phyloP scores from a whole-genome alignment of 2,888 invertebrate species.

The Eurytoma californica region DNA sequence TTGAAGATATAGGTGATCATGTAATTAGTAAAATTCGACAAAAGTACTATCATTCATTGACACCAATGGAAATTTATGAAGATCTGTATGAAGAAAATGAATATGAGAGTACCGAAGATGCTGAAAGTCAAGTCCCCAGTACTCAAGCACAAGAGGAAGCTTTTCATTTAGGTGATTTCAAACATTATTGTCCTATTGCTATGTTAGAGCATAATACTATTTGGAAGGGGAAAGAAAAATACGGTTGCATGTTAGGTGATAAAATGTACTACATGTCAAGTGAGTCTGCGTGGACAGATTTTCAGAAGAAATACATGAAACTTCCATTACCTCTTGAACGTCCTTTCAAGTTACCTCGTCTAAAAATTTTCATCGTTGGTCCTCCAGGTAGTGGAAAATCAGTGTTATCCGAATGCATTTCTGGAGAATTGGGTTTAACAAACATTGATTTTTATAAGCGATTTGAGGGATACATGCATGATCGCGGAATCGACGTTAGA shows the following conservation, averaged over 20 bases:
- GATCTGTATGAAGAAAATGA: conserved; percentile 65
- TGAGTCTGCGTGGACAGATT: conserved; percentile 76
- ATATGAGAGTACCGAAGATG: conserved; percentile 59
- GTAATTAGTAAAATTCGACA: conserved; percentile 60
- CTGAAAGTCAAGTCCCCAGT: conserved; percentile 54
- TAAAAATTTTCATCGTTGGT: conserved; percentile 79
- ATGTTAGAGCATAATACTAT: conserved; percentile 77
- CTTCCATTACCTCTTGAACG: conserved; percentile 75
- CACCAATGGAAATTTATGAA: conserved; percentile 67
- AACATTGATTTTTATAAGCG: conserved; percentile 76
- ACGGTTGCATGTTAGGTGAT: conserved; percentile 76
- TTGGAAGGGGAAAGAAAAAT: conserved; percentile 80
- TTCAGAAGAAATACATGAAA: conserved; percentile 76
- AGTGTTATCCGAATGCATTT: conserved; percentile 75
- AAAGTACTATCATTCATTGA: conserved; percentile 3
- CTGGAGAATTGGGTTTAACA: conserved; percentile 78
- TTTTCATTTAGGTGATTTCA: conserved; percentile 77
- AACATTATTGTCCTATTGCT: conserved; percentile 80
- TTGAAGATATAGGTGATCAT: conserved; percentile 65
- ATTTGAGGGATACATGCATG: conserved; percentile 60
- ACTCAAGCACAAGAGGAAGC: conserved; percentile 61
- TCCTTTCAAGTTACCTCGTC: conserved; percentile 75
- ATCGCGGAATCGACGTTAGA: conserved; percentile 52
- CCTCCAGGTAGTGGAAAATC: conserved; percentile 78
- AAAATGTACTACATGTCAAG: conserved; percentile 78